Percentiles rank a stretch among this genome's conserved stretches.
Conservation (phyloP, 2,888 invertebrate species). For the Metacarcinus magister region DNA sequence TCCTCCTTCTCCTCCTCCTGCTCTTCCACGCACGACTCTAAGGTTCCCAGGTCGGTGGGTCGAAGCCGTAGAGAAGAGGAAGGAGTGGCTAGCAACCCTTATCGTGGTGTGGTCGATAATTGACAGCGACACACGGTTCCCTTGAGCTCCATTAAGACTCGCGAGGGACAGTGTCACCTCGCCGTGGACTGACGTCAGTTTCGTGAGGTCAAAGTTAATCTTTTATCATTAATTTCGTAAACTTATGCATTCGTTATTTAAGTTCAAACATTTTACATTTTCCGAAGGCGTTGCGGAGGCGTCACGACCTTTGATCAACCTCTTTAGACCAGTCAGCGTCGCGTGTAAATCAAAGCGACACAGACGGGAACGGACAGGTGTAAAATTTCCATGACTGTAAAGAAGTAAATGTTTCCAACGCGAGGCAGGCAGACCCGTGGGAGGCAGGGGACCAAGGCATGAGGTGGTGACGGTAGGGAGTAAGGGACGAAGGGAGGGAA, state of each 20-base stretch:
- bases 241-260: background rate
- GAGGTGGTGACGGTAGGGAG: background rate
- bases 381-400: background rate
- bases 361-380: background rate
- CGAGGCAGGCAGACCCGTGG: background rate
- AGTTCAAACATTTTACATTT: background rate
- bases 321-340: background rate
- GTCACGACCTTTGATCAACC: background rate
- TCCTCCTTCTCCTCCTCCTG: background rate
- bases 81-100: background rate
- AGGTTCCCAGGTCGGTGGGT: background rate
- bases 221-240: background rate
- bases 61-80: slow-evolving; percentile 15
- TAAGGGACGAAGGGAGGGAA: background rate
- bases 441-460: background rate
- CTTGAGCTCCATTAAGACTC: background rate
- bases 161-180: slow-evolving; percentile 10
- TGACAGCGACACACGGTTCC: slow-evolving; percentile 46
- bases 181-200: background rate
- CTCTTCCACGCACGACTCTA: background rate
- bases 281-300: background rate
- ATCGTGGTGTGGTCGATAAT: slow-evolving; percentile 45
- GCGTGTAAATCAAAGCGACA: slow-evolving; percentile 4
- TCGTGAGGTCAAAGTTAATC: background rate
- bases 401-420: background rate